A percentile compares a stretch with the other conserved stretches of the same genome.
Conservation (phyloP, 1,140 invertebrate genomes). For the Psix sp. region DNA sequence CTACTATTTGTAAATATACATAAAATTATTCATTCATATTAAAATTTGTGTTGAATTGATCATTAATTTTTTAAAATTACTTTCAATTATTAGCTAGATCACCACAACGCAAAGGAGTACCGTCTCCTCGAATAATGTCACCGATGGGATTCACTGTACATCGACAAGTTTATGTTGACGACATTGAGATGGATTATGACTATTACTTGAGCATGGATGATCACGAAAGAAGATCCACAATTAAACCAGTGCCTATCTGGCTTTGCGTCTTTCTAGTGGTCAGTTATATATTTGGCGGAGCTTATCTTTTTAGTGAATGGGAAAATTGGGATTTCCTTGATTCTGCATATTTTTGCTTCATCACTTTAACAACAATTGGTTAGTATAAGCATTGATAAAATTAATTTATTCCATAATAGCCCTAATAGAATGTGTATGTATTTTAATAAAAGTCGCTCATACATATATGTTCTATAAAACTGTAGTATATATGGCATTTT, state of each 20-base stretch:
- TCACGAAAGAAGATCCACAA: constrained; percentile 68
- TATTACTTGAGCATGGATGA: constrained; percentile 72
- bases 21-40: too few species aligned
- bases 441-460: too few species aligned
- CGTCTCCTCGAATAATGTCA: constrained; percentile 82
- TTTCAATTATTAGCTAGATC: constrained; percentile 19
- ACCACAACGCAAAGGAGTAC: constrained; percentile 67
- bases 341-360: constrained; percentile 96
- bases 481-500: too few species aligned
- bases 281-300: constrained; percentile 92
- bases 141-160: constrained; percentile 82
- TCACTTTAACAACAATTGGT: constrained; percentile 95
- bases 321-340: constrained; percentile 94
- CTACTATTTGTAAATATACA: too few species aligned
- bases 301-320: constrained; percentile 89
- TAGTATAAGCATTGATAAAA: constrained; percentile 30
- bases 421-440: too few species aligned
- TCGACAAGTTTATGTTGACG: constrained; percentile 78
- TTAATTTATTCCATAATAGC: too few species aligned
- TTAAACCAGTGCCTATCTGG: constrained; percentile 92
- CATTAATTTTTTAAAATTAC: background rate
- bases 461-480: too few species aligned
- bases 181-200: constrained; percentile 77
- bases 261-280: constrained; percentile 92
- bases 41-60: background rate